Percentiles rank a stretch among this genome's conserved stretches.
Conservation (phyloP, 2,113 vertebrate species). For the Ciconia maguari region DNA sequence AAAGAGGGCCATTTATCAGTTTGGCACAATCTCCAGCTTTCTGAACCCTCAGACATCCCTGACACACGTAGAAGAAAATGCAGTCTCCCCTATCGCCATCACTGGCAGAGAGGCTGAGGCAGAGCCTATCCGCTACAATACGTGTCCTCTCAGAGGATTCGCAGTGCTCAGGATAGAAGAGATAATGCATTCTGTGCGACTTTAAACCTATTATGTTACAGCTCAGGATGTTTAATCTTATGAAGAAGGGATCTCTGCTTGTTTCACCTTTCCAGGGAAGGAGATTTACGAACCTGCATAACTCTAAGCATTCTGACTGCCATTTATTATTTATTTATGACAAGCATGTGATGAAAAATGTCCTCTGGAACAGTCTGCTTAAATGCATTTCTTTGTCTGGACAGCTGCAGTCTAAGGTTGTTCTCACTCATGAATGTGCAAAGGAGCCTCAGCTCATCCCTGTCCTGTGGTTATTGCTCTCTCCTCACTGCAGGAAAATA, state of each 20-base stretch:
- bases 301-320: background rate
- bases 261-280: conserved; percentile 13
- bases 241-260: background rate
- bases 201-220: background rate
- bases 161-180: background rate
- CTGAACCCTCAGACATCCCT: background rate
- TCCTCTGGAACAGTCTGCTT: background rate
- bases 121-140: background rate
- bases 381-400: background rate
- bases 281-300: background rate
- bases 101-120: background rate
- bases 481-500: background rate
- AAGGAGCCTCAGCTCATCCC: background rate
- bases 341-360: background rate
- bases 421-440: background rate
- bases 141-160: background rate
- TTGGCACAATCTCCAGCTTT: background rate
- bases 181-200: background rate
- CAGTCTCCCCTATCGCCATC: rapidly evolving
- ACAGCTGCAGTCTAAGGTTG: background rate
- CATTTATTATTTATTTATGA: conserved; percentile 23
- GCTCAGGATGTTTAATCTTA: background rate
- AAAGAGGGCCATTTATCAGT: conserved; percentile 6
- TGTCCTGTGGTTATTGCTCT: conserved; percentile 9
- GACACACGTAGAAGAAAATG: background rate